Evolutionary conservation across 2,113 vertebrate species (phyloP), one percentile per base, ranked within the genome.

Genomic region (Oncorhynchus clarkii): DNA sequence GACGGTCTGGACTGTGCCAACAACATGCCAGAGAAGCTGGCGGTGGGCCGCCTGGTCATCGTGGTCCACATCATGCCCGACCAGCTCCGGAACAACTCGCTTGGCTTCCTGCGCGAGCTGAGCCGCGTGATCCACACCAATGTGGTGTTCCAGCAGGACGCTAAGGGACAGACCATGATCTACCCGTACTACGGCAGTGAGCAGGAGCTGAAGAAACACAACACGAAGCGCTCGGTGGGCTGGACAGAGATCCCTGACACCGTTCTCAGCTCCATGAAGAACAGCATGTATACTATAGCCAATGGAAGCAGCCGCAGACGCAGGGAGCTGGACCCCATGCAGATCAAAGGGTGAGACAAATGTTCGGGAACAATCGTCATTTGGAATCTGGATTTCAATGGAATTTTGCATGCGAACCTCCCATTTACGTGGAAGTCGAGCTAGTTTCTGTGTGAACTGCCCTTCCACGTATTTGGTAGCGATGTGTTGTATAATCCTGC

Each of bases 121-220:
- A 99, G 98, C 93, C 94, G 94, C 0, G 90, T 99, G 77, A 95
- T 99, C 1, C 96, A 95, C 88, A 99, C 98, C 91, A 99, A 98
- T 0, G 94, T 99, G 82, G 91, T 97, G 69, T 97, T 99, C 92
- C 95, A 95, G 82, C 93, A 88, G 24, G 93, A 97, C 3, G 3
- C 84, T 0, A 84, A 93, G 0, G 96, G 96, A 1, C 92, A 93
- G 27, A 92, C 89, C 2, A 98, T 97, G 96, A 96, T 99, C 66
- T 97, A 95, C 74, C 97, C 98, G 0, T 99, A 98, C 84, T 98
- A 96, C 0, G 97, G 97, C 73, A 95, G 86, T 0, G 94, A 95
- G 14, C 96, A 97, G 45, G 97, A 99, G 87, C 94, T 99, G 75
- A 96, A 86, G 78, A 98, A 98, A 65, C 97, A 97, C 84, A 95